Conservation (phyloP, 2,888 invertebrate species). For the Sphaerophoria rueppellii region DNA sequence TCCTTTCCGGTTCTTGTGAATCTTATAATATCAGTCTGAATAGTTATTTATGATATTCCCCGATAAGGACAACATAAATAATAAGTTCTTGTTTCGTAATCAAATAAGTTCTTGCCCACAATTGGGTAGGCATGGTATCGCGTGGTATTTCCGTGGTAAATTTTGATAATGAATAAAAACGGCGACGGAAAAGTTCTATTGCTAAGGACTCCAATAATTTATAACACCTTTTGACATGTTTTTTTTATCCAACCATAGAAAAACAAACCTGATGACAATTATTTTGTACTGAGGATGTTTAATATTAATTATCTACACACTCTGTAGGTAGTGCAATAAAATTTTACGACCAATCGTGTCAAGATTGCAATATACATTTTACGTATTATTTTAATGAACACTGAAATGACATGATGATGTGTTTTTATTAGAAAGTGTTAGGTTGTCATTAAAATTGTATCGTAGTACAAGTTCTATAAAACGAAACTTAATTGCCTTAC, state of each 20-base stretch:
- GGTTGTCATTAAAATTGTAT: too few relatives aligned
- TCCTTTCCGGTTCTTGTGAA: constrained; percentile 48
- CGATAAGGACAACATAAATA: constrained; percentile 30
- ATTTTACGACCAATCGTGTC: constrained; percentile 31
- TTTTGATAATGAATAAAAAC: background rate
- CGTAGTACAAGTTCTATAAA: too few relatives aligned
- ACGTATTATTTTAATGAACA: background rate
- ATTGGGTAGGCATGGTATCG: too few relatives aligned
- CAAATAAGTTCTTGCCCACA: background rate
- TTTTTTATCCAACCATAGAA: constrained; percentile 6
- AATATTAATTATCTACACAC: constrained; percentile 13
- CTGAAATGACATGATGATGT: background rate
- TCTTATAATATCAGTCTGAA: constrained; percentile 41
- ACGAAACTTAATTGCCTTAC: too few relatives aligned
- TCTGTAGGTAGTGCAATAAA: constrained; percentile 13
- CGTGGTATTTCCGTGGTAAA: background rate
- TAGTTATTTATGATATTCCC: constrained; percentile 27
- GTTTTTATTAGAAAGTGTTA: background rate
- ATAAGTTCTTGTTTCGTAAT: constrained; percentile 51
- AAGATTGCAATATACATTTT: background rate
- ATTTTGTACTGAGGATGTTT: constrained; percentile 16
- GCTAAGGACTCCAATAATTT: constrained; percentile 1
- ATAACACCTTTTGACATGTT: background rate
- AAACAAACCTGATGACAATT: constrained; percentile 26
- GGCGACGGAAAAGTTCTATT: background rate